Base-by-base conservation (phyloP, 2,888 invertebrate species). In the Acanthococcus lagerstroemiae region DNA sequence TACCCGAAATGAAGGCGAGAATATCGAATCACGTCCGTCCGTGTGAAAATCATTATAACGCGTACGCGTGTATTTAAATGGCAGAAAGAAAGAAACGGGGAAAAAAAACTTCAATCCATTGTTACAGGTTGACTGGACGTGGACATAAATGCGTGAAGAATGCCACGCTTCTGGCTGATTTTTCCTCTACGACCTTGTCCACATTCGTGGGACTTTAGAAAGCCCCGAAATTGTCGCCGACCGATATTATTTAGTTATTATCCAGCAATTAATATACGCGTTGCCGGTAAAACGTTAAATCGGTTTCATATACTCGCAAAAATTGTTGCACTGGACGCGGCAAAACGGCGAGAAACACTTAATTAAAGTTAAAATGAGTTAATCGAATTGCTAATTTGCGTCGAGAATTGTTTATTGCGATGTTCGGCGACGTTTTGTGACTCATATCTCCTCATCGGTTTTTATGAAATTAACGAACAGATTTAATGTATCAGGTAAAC, bases 71-170 rank as follows among this genome's bases (percentile, higher is more conserved):
- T 37, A 37, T 37, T 37, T 15, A 37, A n/a, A 30, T 6, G n/a
- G 37, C n/a, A 37, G 12, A 37, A 37, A 37, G n/a, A 37, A 15
- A 37, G 12, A 15, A n/a, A 37, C 37, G 37, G n/a, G n/a, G 12
- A n/a, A n/a, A 37, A 37, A 37, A 37, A 37, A 37, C n/a, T n/a
- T n/a, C 12, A 9, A n/a, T 48, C 21, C 54, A 54, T 54, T 61
- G 30, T 50, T 26, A 61, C 55, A 19, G 48, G 65, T 56, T 65
- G 55, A 48, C 21, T 55, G 65, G 55, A 56, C 55, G 27, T 55
- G 65, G 55, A 56, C 55, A 56, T 26, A 48, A 46, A 30, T 27
- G 65, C 65, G 65, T 55, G 56, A 65, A 65, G 30, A 65, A 61
- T 61, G 26, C 25, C 50, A 30, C 30, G 26, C 61, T 61, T 52